A percentile compares a stretch with the other conserved stretches of the same genome.
phyloP scores from a whole-genome alignment of 30 jellyfish, hydroid and myxozoan species.

The Hydractinia symbiolongicarpus region DNA sequence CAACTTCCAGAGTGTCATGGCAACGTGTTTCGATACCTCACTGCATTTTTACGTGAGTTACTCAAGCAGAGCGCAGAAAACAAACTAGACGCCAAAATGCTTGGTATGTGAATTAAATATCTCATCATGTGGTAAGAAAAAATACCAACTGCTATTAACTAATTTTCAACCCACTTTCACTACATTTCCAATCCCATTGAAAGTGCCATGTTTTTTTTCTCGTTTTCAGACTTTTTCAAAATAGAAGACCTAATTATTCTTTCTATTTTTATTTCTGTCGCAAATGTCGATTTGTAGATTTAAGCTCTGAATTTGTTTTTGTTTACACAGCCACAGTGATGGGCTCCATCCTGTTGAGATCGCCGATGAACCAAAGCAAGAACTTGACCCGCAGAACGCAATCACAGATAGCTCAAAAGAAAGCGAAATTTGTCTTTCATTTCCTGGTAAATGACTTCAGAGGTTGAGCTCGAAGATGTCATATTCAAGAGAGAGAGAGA shows the following conservation, averaged over 20 bases:
- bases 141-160: neutral
- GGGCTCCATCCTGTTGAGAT: constrained; percentile 81
- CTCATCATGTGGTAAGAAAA: too few relatives aligned
- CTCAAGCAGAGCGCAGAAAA: constrained; percentile 61
- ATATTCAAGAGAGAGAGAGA: neutral
- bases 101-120: constrained; percentile 42
- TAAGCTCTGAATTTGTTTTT: neutral
- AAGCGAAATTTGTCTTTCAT: constrained; percentile 85
- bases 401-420: constrained; percentile 83
- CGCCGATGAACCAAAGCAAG: constrained; percentile 45
- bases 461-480: constrained; percentile 3
- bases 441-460: constrained; percentile 83
- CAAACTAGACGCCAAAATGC: constrained; percentile 79
- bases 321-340: constrained; percentile 65
- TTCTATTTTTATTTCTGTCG: too few relatives aligned
- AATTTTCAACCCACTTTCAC: too few relatives aligned
- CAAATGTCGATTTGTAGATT: too few relatives aligned
- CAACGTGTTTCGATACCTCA: constrained; percentile 69
- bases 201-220: too few relatives aligned
- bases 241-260: too few relatives aligned
- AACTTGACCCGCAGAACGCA: constrained; percentile 47
- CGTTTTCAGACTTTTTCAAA: too few relatives aligned
- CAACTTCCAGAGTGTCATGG: constrained; percentile 82
- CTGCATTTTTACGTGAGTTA: constrained; percentile 84
- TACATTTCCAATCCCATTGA: neutral